Percentiles rank a stretch among this genome's conserved stretches.
Conservation (phyloP, 2,113 vertebrate genomes). For the Hippocampus abdominalis region DNA sequence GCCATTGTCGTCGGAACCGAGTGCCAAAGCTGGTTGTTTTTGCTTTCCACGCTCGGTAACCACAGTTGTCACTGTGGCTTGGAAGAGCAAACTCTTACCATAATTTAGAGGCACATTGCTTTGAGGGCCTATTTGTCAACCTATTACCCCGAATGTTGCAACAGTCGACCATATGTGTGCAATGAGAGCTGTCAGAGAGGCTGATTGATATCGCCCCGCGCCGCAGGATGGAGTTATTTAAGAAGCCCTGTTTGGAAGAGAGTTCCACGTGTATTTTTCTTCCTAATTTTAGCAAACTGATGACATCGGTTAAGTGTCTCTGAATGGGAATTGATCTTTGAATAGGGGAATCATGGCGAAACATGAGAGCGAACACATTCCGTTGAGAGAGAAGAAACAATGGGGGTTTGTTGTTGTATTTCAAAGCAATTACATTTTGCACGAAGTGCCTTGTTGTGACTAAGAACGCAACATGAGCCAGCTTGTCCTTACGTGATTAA, state of each 20-base stretch:
- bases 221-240: slow-evolving; percentile 39
- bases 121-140: slow-evolving; percentile 49
- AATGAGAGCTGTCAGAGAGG: slow-evolving; percentile 39
- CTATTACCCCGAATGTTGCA: slow-evolving; percentile 46
- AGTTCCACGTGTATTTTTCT: slow-evolving; percentile 33
- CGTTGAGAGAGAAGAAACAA: background rate
- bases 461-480: background rate
- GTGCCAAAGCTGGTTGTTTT: slow-evolving; percentile 19
- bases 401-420: slow-evolving; percentile 9
- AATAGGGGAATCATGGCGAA: slow-evolving; percentile 20
- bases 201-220: slow-evolving; percentile 46
- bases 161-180: slow-evolving; percentile 47
- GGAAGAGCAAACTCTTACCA: slow-evolving; percentile 49
- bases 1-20: background rate
- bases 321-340: slow-evolving; percentile 1
- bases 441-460: background rate
- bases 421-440: slow-evolving; percentile 11
- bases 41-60: slow-evolving; percentile 40
- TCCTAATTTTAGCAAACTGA: slow-evolving; percentile 21
- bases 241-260: slow-evolving; percentile 35
- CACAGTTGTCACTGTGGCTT: slow-evolving; percentile 60
- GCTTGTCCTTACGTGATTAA: slow-evolving; percentile 8
- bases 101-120: slow-evolving; percentile 40
- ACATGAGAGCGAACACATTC: slow-evolving; percentile 5
- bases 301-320: slow-evolving; percentile 5